Base-by-base conservation (phyloP, 2,888 invertebrate species). In the Ichneumon xanthorius region DNA sequence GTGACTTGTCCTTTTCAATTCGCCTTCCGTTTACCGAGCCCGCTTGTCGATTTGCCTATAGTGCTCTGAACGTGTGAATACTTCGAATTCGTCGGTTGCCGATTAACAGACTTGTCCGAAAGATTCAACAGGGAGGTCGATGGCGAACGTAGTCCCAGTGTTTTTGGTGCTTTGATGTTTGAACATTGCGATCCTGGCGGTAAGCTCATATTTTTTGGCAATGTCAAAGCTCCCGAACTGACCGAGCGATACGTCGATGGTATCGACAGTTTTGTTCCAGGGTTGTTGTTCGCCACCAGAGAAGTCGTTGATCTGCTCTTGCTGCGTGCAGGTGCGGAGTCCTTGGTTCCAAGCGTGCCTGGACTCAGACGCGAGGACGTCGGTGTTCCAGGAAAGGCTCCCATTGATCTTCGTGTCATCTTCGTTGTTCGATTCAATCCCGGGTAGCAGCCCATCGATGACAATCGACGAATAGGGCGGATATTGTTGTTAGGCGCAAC, bases 1-100 rank as follows among this genome's bases (percentile, higher is more conserved):
- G 26, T 63, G 26, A n/a, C 1, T 76, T 14, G 70, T 77, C 26
- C 53, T 65, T 67, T 67, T 67, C 79, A 53, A 68, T 68, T 79
- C 0, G 85, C 80, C 55, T 86, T 80, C n/a, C 85, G 80, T 68
- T 85, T 82, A 19, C 78, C 86, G 4, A 81, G 84, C 30, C 78
- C 75, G 58, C 5, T 50, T 33, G 40, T 40, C 1, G 71, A 26
- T 81, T 90, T 91, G 16, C 89, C 88, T 82, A 91, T 89, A 0
- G 88, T 90, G 50, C 90, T 90, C 67, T 87, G 87, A 2, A 91
- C 82, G 48, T 89, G 89, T 0, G 89, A 87, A 68, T 89, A 91
- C 71, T 88, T 91, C 0, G 89, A 72, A 80, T 87, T 90, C 84
- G 84, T 88, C 26, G 80, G n/a, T 40, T 85, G 6, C 26, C 73